These are phyloP conservation scores for Bolinopsis microptera DNA, from an alignment of 37 sponge, comb jelly and placozoan species.

Conservation along the genomic window DNA sequence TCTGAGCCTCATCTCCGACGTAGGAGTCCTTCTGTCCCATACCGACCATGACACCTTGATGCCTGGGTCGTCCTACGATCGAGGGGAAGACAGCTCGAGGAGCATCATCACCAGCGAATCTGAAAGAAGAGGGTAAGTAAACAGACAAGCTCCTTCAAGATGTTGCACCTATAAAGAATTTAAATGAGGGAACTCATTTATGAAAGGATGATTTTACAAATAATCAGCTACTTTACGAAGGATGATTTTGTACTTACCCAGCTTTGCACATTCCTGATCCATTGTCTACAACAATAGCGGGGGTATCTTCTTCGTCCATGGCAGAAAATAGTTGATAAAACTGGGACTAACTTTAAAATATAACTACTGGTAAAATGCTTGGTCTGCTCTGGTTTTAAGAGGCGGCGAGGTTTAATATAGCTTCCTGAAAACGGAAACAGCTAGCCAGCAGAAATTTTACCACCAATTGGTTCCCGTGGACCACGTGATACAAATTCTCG, in stretches of 20 bases:
- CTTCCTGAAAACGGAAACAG: neutral
- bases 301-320: constrained; percentile 73
- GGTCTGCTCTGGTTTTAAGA: neutral
- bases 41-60: constrained; percentile 99
- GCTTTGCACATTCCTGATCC: constrained; percentile 80
- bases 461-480: neutral
- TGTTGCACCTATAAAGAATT: too few relatives aligned
- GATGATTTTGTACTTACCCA: constrained; percentile 34
- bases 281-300: constrained; percentile 76
- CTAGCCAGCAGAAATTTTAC: neutral
- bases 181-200: too few relatives aligned
- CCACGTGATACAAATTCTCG: neutral
- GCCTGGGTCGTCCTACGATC: constrained; percentile 98
- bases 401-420: neutral
- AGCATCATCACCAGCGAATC: constrained; percentile 99
- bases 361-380: neutral
- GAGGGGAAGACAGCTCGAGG: constrained; percentile 98
- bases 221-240: neutral
- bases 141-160: neutral
- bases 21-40: constrained; percentile 99
- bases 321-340: neutral
- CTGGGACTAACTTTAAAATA: neutral
- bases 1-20: constrained; percentile 99
- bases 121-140: constrained; percentile 67
- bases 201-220: neutral